Conservation (phyloP, 2,113 vertebrate species). For the Vidua macroura region DNA sequence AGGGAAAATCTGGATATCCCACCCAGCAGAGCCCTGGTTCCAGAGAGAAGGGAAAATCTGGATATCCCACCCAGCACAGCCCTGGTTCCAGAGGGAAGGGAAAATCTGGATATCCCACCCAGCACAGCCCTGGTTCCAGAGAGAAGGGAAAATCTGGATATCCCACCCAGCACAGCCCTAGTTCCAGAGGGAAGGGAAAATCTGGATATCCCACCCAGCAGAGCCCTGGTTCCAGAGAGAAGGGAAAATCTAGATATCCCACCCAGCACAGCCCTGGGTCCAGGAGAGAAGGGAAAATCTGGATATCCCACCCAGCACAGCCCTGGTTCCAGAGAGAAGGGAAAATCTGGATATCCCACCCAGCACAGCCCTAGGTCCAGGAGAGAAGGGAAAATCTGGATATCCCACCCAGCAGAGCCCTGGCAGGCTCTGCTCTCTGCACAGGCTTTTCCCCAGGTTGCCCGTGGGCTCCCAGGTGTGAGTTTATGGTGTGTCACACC, state of each 20-base stretch:
- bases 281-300: background rate
- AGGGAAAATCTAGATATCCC: background rate
- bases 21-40: background rate
- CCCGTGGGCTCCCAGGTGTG: background rate
- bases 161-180: background rate
- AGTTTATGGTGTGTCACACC: background rate
- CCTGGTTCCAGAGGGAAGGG: too few species aligned
- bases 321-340: too few species aligned
- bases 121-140: fast-evolving
- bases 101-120: background rate
- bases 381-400: background rate
- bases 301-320: background rate
- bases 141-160: background rate
- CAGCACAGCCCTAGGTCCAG: background rate
- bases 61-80: background rate
- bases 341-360: background rate
- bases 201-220: background rate
- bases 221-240: background rate
- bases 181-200: background rate
- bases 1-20: background rate
- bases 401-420: background rate
- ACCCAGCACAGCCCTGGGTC: background rate
- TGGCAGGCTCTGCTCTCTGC: background rate
- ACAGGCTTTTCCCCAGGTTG: background rate
- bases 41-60: background rate